Base-by-base conservation (phyloP, 2,113 vertebrate species). In the Labeo rohita region DNA sequence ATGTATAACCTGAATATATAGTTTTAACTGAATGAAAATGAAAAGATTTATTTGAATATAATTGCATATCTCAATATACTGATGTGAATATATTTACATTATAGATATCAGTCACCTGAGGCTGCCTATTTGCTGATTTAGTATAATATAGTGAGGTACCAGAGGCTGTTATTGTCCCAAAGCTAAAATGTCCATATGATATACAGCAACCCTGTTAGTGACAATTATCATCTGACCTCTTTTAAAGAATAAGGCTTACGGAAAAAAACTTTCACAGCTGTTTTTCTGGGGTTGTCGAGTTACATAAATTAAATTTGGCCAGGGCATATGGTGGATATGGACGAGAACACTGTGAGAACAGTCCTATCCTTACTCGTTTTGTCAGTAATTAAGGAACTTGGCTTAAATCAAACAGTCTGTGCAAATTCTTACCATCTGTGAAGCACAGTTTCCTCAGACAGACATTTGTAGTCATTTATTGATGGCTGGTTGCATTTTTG, bases 381-480 rank as follows among this genome's bases (percentile, higher is more conserved):
- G 45, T 28, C 23, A 50, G 61, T 66, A 66, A 81, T 81, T 50
- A 66, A 66, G 43, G 56, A 47, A 80, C 39, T 80, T 63, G 54
- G 54, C 77, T 80, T 28, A 66, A 65, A 66, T 66, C 43, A 81
- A 81, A 63, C 61, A 81, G 79, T 81, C 79, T 81, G 79, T 66
- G 45, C 79, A 81, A 34, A 66, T 81, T 50, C 15, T 34, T 34
- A 34, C 79, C 79, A 81, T 81, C 79, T 81, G 79, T 81, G 85
- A 56, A 83, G 84, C 80, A 59, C 34, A 87, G 90, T 86, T 73
- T 87, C 75, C 83, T 77, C 59, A 85, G 90, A 80, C 88, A 80
- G 84, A 90, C 86, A 88, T 91, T 85, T 90, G 45, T 86, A 90
- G 90, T 77, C 12, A 13, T 12, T 39, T 83, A 65, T 23, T 78